phyloP scores from a whole-genome alignment of 2,888 invertebrate species.

The Macrostomum cliftonense region DNA sequence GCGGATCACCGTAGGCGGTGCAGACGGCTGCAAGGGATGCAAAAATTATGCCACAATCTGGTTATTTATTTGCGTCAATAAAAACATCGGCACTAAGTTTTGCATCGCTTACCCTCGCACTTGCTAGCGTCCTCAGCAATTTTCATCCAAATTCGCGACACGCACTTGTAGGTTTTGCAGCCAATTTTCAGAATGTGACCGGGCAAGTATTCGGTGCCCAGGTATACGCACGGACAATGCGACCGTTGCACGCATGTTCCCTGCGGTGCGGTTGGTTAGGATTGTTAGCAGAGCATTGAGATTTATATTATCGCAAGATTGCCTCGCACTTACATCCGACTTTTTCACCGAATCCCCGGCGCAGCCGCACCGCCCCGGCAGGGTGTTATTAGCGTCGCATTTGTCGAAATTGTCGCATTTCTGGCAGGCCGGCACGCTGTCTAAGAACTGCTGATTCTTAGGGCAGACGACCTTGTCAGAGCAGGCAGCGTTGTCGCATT shows the following conservation, averaged over 20 bases:
- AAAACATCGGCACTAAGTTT: neutral
- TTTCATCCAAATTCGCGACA: conserved; percentile 2
- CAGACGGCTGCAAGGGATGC: conserved; percentile 49
- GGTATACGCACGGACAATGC: conserved; percentile 22
- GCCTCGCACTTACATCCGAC: conserved; percentile 3
- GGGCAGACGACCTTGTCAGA: conserved; percentile 45
- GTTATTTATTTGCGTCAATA: neutral
- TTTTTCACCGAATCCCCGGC: conserved; percentile 5
- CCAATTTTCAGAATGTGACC: conserved; percentile 46
- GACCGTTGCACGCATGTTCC: conserved; percentile 20
- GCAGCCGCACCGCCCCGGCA: conserved; percentile 6
- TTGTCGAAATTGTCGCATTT: conserved; percentile 5
- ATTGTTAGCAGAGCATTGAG: no score
- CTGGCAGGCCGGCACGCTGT: conserved; percentile 9
- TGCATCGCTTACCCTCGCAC: conserved; percentile 5
- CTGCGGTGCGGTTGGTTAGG: no score
- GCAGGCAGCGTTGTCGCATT: conserved; percentile 15
- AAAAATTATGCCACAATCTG: neutral
- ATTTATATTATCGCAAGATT: no score
- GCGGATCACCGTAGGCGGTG: conserved; percentile 71
- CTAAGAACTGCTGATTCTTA: conserved; percentile 47
- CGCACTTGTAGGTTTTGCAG: conserved; percentile 4
- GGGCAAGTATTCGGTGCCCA: conserved; percentile 47
- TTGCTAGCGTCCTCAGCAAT: conserved; percentile 2
- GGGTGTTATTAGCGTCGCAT: neutral